These are phyloP conservation scores for Eurystomus gularis DNA, from an alignment of 2,113 vertebrate genomes.

Conservation along the genomic window DNA sequence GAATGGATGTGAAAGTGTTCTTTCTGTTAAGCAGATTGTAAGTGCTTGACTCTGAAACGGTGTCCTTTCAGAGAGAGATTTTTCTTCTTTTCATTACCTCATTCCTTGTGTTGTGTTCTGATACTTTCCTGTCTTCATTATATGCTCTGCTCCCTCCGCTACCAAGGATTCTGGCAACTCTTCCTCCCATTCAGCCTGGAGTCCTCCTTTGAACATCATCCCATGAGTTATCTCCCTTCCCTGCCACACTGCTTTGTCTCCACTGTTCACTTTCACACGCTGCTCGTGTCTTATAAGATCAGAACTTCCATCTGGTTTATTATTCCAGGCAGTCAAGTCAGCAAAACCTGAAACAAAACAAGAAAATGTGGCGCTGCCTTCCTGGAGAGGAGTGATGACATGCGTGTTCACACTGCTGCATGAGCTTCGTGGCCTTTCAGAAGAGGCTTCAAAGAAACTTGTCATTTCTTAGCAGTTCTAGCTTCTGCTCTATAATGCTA, in stretches of 20 bases:
- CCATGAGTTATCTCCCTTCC: neutral
- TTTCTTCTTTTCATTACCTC: neutral
- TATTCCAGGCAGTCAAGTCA: neutral
- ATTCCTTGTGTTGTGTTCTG: neutral
- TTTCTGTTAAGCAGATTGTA: neutral
- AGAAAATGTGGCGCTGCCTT: neutral
- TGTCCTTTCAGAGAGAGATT: neutral
- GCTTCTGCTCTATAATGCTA: neutral
- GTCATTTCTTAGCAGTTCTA: neutral
- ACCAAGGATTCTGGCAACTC: neutral
- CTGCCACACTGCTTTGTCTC: neutral
- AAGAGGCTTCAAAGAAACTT: neutral
- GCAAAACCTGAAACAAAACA: slow-evolving; percentile 37
- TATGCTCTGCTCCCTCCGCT: fast-evolving
- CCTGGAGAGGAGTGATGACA: neutral
- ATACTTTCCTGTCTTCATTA: neutral
- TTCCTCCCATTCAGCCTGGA: neutral
- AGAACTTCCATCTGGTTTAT: slow-evolving; percentile 37
- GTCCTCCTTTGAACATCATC: neutral
- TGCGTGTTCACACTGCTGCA: neutral
- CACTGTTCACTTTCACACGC: neutral
- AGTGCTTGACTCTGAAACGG: neutral
- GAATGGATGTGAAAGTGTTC: neutral
- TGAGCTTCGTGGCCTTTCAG: neutral
- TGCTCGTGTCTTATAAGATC: slow-evolving; percentile 26